Evolutionary conservation across 2,888 invertebrate genomes (phyloP).

Genomic region (Drosophila fulvimacula): DNA sequence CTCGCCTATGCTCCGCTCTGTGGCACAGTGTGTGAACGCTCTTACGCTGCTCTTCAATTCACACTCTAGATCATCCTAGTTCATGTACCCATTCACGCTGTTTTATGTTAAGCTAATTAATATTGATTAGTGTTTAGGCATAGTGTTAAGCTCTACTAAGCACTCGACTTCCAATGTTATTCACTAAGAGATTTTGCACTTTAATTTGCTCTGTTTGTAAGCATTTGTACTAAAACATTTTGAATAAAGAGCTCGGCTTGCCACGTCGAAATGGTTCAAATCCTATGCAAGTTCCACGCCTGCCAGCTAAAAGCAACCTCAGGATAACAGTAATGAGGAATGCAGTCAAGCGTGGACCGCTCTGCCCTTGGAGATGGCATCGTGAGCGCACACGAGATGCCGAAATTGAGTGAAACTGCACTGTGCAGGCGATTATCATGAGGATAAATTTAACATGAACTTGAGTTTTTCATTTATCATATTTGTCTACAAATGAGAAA

Average conservation of each 20-base stretch:
- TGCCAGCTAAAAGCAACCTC: conserved; percentile 17
- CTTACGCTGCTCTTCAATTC: conserved; percentile 6
- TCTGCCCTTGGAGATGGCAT: conserved; percentile 21
- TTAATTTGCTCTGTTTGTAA: conserved; percentile 25
- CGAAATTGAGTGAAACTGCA: too few species aligned
- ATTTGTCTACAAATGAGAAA: not conserved
- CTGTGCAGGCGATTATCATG: not conserved
- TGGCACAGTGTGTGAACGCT: conserved; percentile 11
- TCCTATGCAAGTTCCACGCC: not conserved
- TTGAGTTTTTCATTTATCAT: not conserved
- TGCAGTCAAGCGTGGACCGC: conserved; percentile 21
- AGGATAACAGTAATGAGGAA: conserved; percentile 49
- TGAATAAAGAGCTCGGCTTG: conserved; percentile 45
- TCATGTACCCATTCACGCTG: conserved; percentile 19
- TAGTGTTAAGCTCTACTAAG: conserved; percentile 28
- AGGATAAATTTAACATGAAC: not conserved
- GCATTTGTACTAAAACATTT: conserved; percentile 41
- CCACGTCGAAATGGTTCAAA: conserved; percentile 17
- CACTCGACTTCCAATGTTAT: conserved; percentile 21
- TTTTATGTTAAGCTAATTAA: conserved; percentile 58
- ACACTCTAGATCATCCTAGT: conserved; percentile 28
- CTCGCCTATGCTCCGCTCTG: conserved; percentile 14
- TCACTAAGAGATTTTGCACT: conserved; percentile 29
- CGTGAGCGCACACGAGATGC: not conserved
- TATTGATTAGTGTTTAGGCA: conserved; percentile 61